These are phyloP conservation scores for Oeneis ivallda DNA, from an alignment of 2,888 invertebrate species.

Conservation along the genomic window DNA sequence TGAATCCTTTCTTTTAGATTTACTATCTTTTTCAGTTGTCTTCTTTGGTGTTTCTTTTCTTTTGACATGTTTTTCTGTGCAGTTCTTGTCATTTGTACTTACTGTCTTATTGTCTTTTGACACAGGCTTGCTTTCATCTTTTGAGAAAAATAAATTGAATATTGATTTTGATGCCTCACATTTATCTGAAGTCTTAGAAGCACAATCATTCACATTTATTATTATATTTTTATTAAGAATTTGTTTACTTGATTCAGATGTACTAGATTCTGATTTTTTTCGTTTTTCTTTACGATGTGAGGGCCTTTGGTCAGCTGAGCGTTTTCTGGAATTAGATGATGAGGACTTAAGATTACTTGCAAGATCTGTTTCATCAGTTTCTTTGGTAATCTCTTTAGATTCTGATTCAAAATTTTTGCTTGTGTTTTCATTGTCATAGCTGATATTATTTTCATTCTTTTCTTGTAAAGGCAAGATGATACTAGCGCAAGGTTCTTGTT, in stretches of 20 bases:
- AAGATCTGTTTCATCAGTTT: constrained; percentile 46
- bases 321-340: constrained; percentile 59
- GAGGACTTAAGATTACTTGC: constrained; percentile 42
- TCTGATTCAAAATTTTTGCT: constrained; percentile 42
- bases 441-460: constrained; percentile 40
- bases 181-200: constrained; percentile 52
- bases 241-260: constrained; percentile 47
- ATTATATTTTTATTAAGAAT: constrained; percentile 51
- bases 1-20: constrained; percentile 53
- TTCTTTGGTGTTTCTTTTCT: constrained; percentile 59
- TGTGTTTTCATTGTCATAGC: constrained; percentile 20
- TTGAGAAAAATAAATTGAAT: constrained; percentile 54
- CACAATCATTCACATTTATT: constrained; percentile 48
- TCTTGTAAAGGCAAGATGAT: constrained; percentile 36
- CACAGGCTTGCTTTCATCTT: constrained; percentile 44
- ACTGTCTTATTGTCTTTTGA: constrained; percentile 51
- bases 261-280: constrained; percentile 62
- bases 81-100: constrained; percentile 53
- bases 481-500: constrained; percentile 17
- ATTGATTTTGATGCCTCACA: constrained; percentile 54
- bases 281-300: constrained; percentile 76
- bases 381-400: constrained; percentile 41
- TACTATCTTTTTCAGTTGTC: constrained; percentile 44
- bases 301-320: constrained; percentile 68
- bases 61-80: constrained; percentile 70